Evolutionary conservation across 1,140 invertebrate genomes (phyloP).

Genomic region (Cyphomyrmex costatus): DNA sequence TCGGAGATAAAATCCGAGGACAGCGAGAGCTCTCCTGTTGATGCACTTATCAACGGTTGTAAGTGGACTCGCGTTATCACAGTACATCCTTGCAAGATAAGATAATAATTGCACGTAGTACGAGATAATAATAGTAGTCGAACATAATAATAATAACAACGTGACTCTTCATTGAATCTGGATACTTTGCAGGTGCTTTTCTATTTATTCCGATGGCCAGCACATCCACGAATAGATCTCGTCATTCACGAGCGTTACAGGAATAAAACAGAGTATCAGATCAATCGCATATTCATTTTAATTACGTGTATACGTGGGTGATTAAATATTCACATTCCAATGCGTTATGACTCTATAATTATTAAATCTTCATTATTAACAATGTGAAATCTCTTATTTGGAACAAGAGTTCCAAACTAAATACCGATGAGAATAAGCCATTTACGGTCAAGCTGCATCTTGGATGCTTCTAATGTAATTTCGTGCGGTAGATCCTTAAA

Average conservation of each 20-base stretch:
- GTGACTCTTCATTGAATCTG: neutral
- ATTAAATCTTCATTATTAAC: neutral
- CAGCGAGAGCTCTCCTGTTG: neutral
- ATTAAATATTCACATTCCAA: neutral
- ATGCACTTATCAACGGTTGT: slow-evolving; percentile 22
- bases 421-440: no score
- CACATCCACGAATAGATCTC: neutral
- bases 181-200: neutral
- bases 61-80: slow-evolving; percentile 19
- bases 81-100: slow-evolving; percentile 50
- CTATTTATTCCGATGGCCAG: slow-evolving; percentile 9
- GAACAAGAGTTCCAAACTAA: no score
- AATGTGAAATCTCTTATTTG: no score
- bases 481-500: no score
- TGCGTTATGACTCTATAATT: neutral
- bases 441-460: no score
- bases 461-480: no score
- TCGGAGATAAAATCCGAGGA: neutral
- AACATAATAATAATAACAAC: slow-evolving; percentile 39
- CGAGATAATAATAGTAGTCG: no score
- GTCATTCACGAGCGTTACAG: slow-evolving; percentile 22
- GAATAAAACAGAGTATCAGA: slow-evolving; percentile 6
- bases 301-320: neutral
- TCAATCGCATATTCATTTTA: slow-evolving; percentile 25
- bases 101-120: slow-evolving; percentile 32